Base-by-base conservation (phyloP, 2,113 vertebrate species). In the Gasterosteus aculeatus region DNA sequence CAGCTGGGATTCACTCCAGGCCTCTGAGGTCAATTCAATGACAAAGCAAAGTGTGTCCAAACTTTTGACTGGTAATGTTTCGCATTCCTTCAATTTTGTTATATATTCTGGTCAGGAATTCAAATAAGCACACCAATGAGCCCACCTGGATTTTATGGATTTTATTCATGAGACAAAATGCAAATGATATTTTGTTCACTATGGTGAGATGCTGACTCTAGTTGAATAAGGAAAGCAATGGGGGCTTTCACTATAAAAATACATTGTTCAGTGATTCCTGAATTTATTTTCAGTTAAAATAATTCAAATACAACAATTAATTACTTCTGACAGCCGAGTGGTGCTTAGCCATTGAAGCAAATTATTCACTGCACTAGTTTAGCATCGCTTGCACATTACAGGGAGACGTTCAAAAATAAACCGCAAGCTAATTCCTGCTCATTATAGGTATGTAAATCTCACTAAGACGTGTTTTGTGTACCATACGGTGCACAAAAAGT, bases 101-200 rank as follows among this genome's bases (percentile, higher is more conserved):
- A 67, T 11, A 70, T 46, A 4, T 67, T 70, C 19, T 44, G 15
- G 15, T 67, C 68, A 65, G 56, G 29, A 19, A n/a, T 61, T 7
- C 29, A 51, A 64, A 5, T 51, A 58, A 58, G 9, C n/a, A 54
- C 44, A 41, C 44, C 73, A 68, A 74, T 29, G 46, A 77, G 39
- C 29, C 14, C 70, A 87, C 39, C 16, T 73, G 58, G 18, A 65
- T 61, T 67, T 61, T 72, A 54, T 60, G 38, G 49, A 53, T 58
- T 53, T 57, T 42, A 60, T 70, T 62, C 64, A 39, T 59, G 22
- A 42, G 56, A 78, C 69, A 42, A 81, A 77, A 83, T 81, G 70
- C 75, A 62, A 87, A 84, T 84, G 0, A 38, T 33, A 59, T 78
- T 83, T 90, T 77, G 59, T 87, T 16, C 12, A 3, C 19, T 18